A percentile compares a stretch with the other conserved stretches of the same genome.
These are phyloP conservation scores for Chrysomela aeneicollis DNA, from an alignment of 2,888 invertebrate genomes.

Conservation along the genomic window DNA sequence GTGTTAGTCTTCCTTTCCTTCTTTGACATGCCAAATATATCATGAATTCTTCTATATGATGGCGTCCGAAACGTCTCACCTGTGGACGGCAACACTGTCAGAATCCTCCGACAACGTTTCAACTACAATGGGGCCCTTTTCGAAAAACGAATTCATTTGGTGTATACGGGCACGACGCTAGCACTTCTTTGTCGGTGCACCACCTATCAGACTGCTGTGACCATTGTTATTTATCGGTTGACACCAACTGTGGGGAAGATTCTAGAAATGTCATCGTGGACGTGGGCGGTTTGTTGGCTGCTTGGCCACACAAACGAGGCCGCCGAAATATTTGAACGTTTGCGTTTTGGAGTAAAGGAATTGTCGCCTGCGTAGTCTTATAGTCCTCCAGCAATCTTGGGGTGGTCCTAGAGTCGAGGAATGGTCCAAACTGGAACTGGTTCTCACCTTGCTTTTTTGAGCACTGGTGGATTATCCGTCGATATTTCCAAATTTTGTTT, in stretches of 20 bases:
- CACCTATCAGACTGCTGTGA: slow-evolving; percentile 17
- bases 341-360: too few relatives aligned
- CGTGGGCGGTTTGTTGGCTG: slow-evolving; percentile 41
- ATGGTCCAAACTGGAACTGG: too few relatives aligned
- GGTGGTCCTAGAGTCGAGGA: too few relatives aligned
- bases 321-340: slow-evolving; percentile 19
- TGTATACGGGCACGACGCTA: slow-evolving; percentile 18
- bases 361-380: background rate
- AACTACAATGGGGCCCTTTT: slow-evolving; percentile 8
- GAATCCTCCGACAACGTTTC: background rate
- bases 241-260: slow-evolving; percentile 31
- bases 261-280: slow-evolving; percentile 43
- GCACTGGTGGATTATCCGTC: too few relatives aligned
- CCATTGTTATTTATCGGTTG: slow-evolving; percentile 29
- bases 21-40: too few relatives aligned
- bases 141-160: slow-evolving; percentile 16
- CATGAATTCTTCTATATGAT: too few relatives aligned
- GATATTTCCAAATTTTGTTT: too few relatives aligned
- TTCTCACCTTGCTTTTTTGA: too few relatives aligned
- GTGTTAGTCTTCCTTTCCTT: too few relatives aligned
- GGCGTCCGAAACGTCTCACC: background rate
- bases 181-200: slow-evolving; percentile 33
- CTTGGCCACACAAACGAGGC: slow-evolving; percentile 14
- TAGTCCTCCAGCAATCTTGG: background rate
- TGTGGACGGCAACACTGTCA: background rate